Conservation (phyloP, 2,113 vertebrate species). For the Periophthalmus modestus region DNA sequence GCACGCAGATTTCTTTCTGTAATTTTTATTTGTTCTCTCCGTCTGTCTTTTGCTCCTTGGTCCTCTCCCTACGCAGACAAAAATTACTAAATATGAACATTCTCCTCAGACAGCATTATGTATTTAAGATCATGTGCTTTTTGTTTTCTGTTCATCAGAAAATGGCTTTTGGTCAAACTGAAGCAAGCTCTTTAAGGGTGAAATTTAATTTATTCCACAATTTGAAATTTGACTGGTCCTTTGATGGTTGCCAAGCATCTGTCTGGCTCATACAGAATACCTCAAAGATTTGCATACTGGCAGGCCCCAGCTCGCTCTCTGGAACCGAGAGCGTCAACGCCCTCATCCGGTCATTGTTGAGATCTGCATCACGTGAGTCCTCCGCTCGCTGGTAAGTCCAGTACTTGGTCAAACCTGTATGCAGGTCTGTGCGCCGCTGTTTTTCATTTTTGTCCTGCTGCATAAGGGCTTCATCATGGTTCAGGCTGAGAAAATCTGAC, state of each 20-base stretch:
- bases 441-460: constrained; percentile 56
- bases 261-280: constrained; percentile 39
- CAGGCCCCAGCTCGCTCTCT: constrained; percentile 67
- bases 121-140: neutral
- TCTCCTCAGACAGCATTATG: neutral
- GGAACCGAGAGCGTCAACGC: constrained; percentile 45
- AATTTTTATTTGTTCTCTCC: constrained; percentile 60
- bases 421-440: constrained; percentile 39
- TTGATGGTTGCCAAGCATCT: constrained; percentile 3
- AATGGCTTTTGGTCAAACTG: neutral
- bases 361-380: constrained; percentile 70
- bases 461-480: constrained; percentile 53
- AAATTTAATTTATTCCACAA: neutral
- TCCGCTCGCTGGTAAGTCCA: constrained; percentile 64
- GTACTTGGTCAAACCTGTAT: constrained; percentile 53
- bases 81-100: neutral
- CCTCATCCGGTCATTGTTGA: constrained; percentile 63
- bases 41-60: constrained; percentile 47
- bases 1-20: constrained; percentile 54
- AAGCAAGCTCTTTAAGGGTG: neutral
- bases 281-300: constrained; percentile 76
- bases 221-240: constrained; percentile 12
- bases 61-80: constrained; percentile 70
- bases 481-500: constrained; percentile 61
- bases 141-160: neutral